A percentile compares a stretch with the other conserved stretches of the same genome.
These are phyloP conservation scores for Antennarius maculatus DNA, from an alignment of 2,797 vertebrate genomes.

Conservation along the genomic window DNA sequence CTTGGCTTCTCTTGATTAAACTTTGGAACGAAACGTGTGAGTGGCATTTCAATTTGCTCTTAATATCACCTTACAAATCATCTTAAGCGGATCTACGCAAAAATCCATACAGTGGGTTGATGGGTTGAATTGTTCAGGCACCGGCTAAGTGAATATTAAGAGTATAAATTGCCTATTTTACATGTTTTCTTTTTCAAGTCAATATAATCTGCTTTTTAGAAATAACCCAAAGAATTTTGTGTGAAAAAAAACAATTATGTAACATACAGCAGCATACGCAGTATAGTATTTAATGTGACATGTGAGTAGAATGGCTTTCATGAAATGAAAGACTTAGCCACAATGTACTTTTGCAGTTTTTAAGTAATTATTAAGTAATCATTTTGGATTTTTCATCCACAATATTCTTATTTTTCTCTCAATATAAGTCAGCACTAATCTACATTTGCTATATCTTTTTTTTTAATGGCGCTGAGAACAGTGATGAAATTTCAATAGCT, in stretches of 20 bases:
- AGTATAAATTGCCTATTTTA: neutral
- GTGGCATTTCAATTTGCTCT: constrained; percentile 20
- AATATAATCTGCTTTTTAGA: neutral
- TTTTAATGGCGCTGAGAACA: too few species aligned
- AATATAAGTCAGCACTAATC: neutral
- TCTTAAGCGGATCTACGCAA: neutral
- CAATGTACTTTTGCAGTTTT: too few species aligned
- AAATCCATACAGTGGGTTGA: neutral
- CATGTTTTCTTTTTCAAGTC: neutral
- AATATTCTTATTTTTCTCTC: neutral
- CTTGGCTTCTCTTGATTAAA: constrained; percentile 14
- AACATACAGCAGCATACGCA: too few species aligned
- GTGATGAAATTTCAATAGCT: neutral
- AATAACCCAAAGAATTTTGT: neutral
- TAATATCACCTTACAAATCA: neutral
- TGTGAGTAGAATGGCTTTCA: neutral
- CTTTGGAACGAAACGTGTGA: neutral
- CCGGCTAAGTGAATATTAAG: neutral
- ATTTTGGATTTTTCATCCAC: too few species aligned
- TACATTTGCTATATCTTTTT: neutral
- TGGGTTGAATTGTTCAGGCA: neutral
- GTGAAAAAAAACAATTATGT: too few species aligned
- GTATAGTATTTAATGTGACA: neutral
- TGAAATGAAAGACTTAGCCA: too few species aligned
- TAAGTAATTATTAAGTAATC: too few species aligned